phyloP scores from a whole-genome alignment of 2,797 vertebrate species.

The Neosilurus hyrtlii region DNA sequence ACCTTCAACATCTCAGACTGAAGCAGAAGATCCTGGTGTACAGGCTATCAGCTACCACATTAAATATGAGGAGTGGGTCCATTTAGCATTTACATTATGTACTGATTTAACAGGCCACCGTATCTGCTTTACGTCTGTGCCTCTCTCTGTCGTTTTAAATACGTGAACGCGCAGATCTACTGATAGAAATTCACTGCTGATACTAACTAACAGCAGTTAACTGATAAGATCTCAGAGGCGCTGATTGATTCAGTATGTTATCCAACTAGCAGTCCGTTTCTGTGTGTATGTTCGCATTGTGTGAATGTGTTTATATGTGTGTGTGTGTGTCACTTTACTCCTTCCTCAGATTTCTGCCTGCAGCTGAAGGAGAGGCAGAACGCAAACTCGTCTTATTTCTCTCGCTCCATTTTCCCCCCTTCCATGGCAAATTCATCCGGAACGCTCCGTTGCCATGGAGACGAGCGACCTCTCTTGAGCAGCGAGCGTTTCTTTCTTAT shows the following conservation, averaged over 20 bases:
- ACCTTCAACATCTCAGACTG: constrained; percentile 89
- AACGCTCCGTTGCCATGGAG: constrained; percentile 73
- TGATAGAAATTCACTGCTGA: not conserved
- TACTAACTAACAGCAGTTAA: constrained; percentile 1
- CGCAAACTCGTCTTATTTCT: constrained; percentile 66
- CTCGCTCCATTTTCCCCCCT: constrained; percentile 45
- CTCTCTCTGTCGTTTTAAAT: not conserved
- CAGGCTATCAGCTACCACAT: constrained; percentile 93
- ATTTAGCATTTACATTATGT: not conserved
- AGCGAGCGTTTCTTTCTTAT: constrained; percentile 63
- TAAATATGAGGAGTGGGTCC: constrained; percentile 99
- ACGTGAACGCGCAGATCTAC: not conserved
- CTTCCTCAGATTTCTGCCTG: constrained; percentile 52
- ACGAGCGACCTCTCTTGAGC: constrained; percentile 69
- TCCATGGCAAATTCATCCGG: constrained; percentile 70
- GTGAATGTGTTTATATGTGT: not conserved
- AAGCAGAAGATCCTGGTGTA: constrained; percentile 78
- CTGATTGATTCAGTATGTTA: not conserved
- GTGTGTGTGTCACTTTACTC: constrained; percentile 32
- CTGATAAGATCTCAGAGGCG: not conserved
- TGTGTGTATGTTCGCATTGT: not conserved
- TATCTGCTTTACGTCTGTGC: not conserved
- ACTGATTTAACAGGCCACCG: not conserved
- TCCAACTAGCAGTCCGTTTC: not conserved
- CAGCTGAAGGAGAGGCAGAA: constrained; percentile 58